These are phyloP conservation scores for Borostomias antarcticus DNA, from an alignment of 2,797 vertebrate species.

Conservation along the genomic window DNA sequence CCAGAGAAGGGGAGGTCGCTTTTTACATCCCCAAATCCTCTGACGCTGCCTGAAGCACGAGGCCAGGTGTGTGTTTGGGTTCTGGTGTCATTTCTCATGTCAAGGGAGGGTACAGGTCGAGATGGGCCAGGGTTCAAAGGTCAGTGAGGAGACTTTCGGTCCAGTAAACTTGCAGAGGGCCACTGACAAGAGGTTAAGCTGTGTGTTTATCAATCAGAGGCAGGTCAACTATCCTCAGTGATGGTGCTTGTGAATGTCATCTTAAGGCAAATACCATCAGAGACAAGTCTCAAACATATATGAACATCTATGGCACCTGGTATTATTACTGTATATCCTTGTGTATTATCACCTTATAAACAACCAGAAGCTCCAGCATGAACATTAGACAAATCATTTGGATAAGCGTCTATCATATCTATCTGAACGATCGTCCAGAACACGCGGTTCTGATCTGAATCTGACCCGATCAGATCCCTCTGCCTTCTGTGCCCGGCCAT, in stretches of 20 bases:
- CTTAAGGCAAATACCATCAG: conserved; percentile 40
- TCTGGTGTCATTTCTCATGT: conserved; percentile 72
- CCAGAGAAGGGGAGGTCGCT: conserved; percentile 30
- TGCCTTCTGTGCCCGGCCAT: conserved; percentile 31
- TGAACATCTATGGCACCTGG: conserved; percentile 71
- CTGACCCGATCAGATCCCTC: conserved; percentile 1
- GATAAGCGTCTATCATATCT: conserved; percentile 21
- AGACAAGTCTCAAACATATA: conserved; percentile 66
- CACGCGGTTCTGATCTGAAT: conserved; percentile 11
- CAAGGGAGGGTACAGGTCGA: conserved; percentile 51
- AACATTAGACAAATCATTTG: conserved; percentile 2
- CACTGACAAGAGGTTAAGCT: conserved; percentile 42
- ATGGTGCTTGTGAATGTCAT: conserved; percentile 56
- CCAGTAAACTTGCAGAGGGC: conserved; percentile 27
- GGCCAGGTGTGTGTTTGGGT: conserved; percentile 53
- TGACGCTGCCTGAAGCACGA: conserved; percentile 39
- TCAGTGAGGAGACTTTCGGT: conserved; percentile 15
- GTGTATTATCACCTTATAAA: too few relatives aligned
- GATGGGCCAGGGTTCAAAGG: neutral
- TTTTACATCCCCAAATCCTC: conserved; percentile 42
- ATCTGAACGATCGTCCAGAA: conserved; percentile 13
- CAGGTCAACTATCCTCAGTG: conserved; percentile 45
- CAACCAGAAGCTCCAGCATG: neutral
- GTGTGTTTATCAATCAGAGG: conserved; percentile 55
- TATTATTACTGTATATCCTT: conserved; percentile 16